Percentiles rank a stretch among this genome's conserved stretches.
phyloP scores from a whole-genome alignment of 2,113 vertebrate species.

The Corythaeola cristata region DNA sequence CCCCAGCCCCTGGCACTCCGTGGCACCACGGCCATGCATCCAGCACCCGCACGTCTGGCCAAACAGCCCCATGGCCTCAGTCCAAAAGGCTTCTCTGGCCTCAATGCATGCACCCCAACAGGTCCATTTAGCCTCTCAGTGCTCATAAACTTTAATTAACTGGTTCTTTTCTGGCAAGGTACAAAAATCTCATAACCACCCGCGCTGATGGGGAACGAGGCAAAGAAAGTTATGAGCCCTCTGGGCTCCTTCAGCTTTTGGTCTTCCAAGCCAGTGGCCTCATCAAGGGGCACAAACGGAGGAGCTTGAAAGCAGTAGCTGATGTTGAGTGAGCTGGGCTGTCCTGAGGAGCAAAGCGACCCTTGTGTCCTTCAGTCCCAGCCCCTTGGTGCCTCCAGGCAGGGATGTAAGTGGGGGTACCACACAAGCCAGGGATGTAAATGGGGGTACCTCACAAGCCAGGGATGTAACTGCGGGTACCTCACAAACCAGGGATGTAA shows the following conservation, averaged over 20 bases:
- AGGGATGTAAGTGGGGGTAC: neutral
- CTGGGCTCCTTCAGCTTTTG: neutral
- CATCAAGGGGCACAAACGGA: neutral
- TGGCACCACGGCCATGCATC: rapidly evolving
- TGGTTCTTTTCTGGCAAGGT: neutral
- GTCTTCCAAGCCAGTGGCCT: neutral
- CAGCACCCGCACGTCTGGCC: rapidly evolving
- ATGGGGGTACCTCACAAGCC: neutral
- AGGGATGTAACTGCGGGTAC: neutral
- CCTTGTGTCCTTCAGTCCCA: neutral
- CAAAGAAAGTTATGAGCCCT: neutral
- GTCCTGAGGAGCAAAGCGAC: neutral
- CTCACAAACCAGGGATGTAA: no score
- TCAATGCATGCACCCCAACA: neutral
- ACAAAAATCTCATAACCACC: neutral
- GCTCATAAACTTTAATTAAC: neutral
- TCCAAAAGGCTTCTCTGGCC: neutral
- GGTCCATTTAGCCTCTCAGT: neutral
- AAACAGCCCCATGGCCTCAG: neutral
- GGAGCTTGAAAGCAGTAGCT: neutral
- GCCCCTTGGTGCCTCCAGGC: neutral
- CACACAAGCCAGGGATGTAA: no score
- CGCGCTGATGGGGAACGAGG: neutral
- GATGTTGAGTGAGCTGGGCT: neutral
- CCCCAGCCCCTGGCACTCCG: neutral